Evolutionary conservation across 2,797 vertebrate genomes (phyloP).

Genomic region (Furcifer pardalis): DNA sequence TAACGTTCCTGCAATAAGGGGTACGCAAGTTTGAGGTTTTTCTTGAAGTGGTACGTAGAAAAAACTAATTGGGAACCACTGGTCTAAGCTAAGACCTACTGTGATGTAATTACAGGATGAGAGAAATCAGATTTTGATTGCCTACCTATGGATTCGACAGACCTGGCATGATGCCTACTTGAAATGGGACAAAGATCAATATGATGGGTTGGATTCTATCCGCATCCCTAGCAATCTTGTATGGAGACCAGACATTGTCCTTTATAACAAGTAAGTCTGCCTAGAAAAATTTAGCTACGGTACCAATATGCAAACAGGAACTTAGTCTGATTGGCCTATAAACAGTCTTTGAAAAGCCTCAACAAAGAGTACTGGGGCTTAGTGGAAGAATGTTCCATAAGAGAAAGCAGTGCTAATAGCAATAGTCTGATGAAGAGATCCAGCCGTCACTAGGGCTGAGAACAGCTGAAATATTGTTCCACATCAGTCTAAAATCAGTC

Average conservation of each 20-base stretch:
- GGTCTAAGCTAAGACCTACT: background rate
- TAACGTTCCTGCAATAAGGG: too few species aligned
- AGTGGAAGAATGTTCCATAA: background rate
- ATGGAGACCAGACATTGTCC: slow-evolving; percentile 97
- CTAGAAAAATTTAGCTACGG: background rate
- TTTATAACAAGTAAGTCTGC: slow-evolving; percentile 94
- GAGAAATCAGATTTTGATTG: slow-evolving; percentile 94
- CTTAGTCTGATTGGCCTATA: background rate
- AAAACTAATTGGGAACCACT: too few species aligned
- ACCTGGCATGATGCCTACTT: slow-evolving; percentile 93
- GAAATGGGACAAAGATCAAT: slow-evolving; percentile 92
- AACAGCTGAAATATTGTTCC: background rate
- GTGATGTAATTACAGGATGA: slow-evolving; percentile 84
- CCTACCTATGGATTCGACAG: slow-evolving; percentile 95
- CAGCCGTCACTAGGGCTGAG: background rate
- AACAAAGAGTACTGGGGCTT: background rate
- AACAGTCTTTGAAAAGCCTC: background rate
- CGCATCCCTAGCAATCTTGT: slow-evolving; percentile 94
- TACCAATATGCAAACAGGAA: background rate
- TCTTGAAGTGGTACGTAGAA: too few species aligned
- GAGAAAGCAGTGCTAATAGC: background rate
- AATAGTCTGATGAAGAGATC: background rate
- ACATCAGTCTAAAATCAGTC: background rate
- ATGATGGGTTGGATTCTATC: slow-evolving; percentile 94
- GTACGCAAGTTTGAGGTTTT: too few species aligned